Percentiles rank a stretch among this genome's conserved stretches.
These are phyloP conservation scores for Cheilosia soror DNA, from an alignment of 2,888 invertebrate genomes.

Conservation along the genomic window DNA sequence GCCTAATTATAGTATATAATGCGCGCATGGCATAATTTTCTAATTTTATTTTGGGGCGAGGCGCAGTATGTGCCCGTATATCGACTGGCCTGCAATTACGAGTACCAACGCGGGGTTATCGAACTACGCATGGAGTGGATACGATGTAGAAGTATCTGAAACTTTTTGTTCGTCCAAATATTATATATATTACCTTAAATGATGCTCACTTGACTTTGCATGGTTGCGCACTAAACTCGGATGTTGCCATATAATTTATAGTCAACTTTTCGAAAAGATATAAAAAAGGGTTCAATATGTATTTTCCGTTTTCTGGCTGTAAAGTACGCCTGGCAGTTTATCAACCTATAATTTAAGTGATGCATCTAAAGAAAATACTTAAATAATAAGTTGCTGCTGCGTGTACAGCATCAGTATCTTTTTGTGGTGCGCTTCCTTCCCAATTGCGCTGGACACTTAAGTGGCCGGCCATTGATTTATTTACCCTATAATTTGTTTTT, in stretches of 20 bases:
- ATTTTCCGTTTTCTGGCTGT: constrained; percentile 27
- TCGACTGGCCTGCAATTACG: constrained; percentile 52
- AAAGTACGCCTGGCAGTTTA: constrained; percentile 68
- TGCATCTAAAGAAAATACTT: constrained; percentile 51
- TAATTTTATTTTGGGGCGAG: constrained; percentile 48
- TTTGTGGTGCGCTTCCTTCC: constrained; percentile 36
- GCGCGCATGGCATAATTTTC: constrained; percentile 19
- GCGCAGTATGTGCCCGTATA: constrained; percentile 1
- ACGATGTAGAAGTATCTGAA: constrained; percentile 19
- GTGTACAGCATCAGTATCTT: constrained; percentile 70
- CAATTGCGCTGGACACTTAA: constrained; percentile 71
- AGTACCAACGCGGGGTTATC: constrained; percentile 41
- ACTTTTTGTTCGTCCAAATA: constrained; percentile 57
- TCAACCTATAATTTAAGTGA: constrained; percentile 73
- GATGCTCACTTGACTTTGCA: constrained; percentile 70
- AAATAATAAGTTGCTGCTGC: constrained; percentile 47
- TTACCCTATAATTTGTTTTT: constrained; percentile 67
- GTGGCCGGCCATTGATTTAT: constrained; percentile 70
- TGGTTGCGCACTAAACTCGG: constrained; percentile 34
- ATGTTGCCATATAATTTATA: constrained; percentile 63
- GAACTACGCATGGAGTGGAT: constrained; percentile 34
- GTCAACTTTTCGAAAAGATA: constrained; percentile 45
- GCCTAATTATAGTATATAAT: constrained; percentile 62
- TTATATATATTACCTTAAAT: constrained; percentile 72
- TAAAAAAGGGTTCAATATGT: neutral